Evolutionary conservation across 1,140 invertebrate species (phyloP), one percentile per base, ranked within the genome.

Genomic region (Cepaea nemoralis): DNA sequence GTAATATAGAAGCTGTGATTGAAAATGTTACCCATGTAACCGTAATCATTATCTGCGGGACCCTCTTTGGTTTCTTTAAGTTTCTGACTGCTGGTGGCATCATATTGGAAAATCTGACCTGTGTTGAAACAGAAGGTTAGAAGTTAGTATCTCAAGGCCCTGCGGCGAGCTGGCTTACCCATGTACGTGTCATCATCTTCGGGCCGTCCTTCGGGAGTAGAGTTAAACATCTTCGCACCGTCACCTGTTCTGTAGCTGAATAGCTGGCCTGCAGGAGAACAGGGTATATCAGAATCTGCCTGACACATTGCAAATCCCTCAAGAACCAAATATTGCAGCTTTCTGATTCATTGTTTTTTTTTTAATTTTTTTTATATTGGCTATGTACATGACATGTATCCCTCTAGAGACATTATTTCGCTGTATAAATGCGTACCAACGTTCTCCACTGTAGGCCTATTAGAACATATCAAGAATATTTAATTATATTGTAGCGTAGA

Each of bases 21-120:
- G 48, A 59, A 77, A 45, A 67, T 42, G 77, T 79, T 79, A 79
- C 77, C 77, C 59, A 31, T 8, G 40, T 69, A 79, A 67, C 77
- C 66, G 33, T 79, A 79, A 69, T 79, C 77, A 42, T 45, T 69
- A 35, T 67, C 77, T 40, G 77, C 8, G 8, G 35, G 16, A 19
- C 33, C 48, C 48, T 79, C 77, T 40, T 48, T 42, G 63, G 59
- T 69, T 48, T 67, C 40, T 31, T 37, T n/a, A 33, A 67, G 6
- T 69, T 42, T 45, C 16, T 69, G 39, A 24, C 77, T 63, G 8
- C 24, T 45, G 31, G 19, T 45, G 14, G 39, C 77, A 48, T 79
- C 63, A 24, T 42, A 67, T 31, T 31, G 40, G 66, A 45, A 79
- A 42, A 79, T 16, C 40, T 79, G 77, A 79, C 77, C 77, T 79